phyloP scores from a whole-genome alignment of 2,888 invertebrate genomes.

The Temnothorax unifasciatus region DNA sequence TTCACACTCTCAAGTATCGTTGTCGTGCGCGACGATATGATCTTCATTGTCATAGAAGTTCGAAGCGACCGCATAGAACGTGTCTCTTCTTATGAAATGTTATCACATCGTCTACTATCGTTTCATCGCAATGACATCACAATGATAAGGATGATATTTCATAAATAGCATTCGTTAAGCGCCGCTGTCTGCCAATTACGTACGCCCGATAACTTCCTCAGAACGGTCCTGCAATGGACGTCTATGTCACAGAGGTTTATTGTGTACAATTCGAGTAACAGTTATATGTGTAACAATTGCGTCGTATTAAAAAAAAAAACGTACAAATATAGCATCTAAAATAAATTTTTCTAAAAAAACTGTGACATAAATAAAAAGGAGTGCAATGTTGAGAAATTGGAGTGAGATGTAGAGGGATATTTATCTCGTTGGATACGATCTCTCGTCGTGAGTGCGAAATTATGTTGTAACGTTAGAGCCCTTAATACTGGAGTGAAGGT shows the following conservation, averaged over 20 bases:
- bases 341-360: background rate
- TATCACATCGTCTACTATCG: slow-evolving; percentile 19
- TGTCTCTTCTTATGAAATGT: slow-evolving; percentile 33
- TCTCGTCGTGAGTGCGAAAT: slow-evolving; percentile 38
- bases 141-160: slow-evolving; percentile 41
- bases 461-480: slow-evolving; percentile 47
- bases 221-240: slow-evolving; percentile 2
- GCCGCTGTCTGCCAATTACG: slow-evolving; percentile 61
- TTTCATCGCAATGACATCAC: slow-evolving; percentile 34
- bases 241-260: slow-evolving; percentile 51
- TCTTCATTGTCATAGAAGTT: slow-evolving; percentile 37
- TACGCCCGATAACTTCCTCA: slow-evolving; percentile 57
- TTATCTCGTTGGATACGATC: slow-evolving; percentile 34
- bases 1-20: slow-evolving; percentile 19
- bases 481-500: slow-evolving; percentile 60
- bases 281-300: slow-evolving; percentile 51
- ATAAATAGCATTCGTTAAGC: slow-evolving; percentile 50
- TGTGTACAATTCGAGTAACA: slow-evolving; percentile 59
- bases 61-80: background rate
- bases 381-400: background rate
- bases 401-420: slow-evolving; percentile 16
- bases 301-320: background rate
- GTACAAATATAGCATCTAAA: background rate
- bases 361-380: background rate
- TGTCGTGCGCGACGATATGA: slow-evolving; percentile 21